Base-by-base conservation (phyloP, 2,113 vertebrate species). In the Corvus hawaiiensis region DNA sequence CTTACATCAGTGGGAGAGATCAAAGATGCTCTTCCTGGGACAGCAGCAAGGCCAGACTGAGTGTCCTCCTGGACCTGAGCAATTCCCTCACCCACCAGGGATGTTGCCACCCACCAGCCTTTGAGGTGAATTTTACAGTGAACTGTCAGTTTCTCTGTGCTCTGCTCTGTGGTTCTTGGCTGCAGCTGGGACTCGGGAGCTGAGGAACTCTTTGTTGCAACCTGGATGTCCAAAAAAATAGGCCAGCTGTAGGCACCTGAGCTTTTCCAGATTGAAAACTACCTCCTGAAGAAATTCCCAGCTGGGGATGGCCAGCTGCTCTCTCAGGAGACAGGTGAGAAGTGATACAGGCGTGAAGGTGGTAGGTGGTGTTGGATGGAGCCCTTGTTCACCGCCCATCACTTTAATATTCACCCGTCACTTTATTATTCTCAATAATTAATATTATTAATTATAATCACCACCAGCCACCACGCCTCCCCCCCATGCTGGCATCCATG, bases 41-140 rank as follows among this genome's bases (percentile, higher is more conserved):
- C 0, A 88, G 43, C 79, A 82, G 69, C 44, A 78, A 49, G 74
- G 32, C 26, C 68, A 41, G 10, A 1, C 20, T 24, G 54, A 61
- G 41, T 6, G 19, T 89, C 64, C 63, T 48, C 8, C 68, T 24
- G 68, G 28, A 49, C 27, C 33, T 39, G 18, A 77, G 55, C n/a
- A 46, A 28, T 54, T 32, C 55, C 43, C 17, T 82, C 30, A 35
- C 35, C 56, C 66, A 35, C 4, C 32, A 41, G 55, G 46, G 43
- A 33, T 1, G 0, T 5, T 64, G 21, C 8, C 74, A 56, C 30
- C 16, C 59, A 26, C 5, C 55, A 67, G 20, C 28, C 32, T n/a
- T 26, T 0, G 1, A 27, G 55, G 17, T 54, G 41, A 35, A 41
- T 33, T 49, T 84, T 16, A 6, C 2, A 7, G 17, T 3, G 16